Conservation (phyloP, 2,113 vertebrate species). For the Petrocephalus zakoni region DNA sequence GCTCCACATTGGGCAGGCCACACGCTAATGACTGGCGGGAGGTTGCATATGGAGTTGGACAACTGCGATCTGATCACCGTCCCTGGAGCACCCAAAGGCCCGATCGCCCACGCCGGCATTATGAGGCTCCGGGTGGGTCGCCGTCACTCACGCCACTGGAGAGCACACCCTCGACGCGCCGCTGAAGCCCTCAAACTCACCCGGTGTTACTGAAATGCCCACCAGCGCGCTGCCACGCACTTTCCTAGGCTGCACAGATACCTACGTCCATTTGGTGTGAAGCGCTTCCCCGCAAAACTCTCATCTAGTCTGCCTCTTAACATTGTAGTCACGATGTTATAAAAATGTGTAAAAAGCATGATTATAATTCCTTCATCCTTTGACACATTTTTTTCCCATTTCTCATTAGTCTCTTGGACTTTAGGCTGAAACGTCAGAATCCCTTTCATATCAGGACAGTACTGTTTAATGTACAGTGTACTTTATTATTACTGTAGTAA, state of each 20-base stretch:
- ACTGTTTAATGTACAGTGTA: background rate
- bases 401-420: background rate
- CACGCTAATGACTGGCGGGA: conserved; percentile 92
- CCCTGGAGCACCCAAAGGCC: conserved; percentile 93
- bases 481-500: background rate
- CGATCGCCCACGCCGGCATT: conserved; percentile 94
- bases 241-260: background rate
- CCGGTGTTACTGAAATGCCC: background rate
- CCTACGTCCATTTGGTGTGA: background rate
- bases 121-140: conserved; percentile 88
- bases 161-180: background rate
- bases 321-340: background rate
- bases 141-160: background rate
- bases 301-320: background rate
- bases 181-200: background rate
- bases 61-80: conserved; percentile 98
- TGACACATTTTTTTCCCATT: background rate
- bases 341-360: background rate
- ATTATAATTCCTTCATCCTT: background rate
- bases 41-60: conserved; percentile 87
- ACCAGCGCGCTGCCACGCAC: background rate
- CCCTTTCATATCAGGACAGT: background rate
- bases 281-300: background rate
- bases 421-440: background rate
- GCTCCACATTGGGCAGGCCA: conserved; percentile 61